Evolutionary conservation across 2,797 vertebrate genomes (phyloP).

Genomic region (Margarornis squamiger): DNA sequence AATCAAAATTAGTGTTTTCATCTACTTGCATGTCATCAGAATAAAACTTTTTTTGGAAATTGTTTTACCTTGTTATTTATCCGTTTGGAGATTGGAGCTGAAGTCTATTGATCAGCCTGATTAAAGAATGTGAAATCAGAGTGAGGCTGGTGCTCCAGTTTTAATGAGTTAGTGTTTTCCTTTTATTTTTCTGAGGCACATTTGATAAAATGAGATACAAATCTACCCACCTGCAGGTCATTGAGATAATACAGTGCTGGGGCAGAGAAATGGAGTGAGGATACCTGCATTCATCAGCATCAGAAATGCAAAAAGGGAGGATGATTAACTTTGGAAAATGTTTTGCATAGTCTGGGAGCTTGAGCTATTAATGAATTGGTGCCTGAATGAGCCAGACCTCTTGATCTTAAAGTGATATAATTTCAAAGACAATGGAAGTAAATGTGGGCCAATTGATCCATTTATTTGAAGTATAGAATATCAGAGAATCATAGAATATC

Average conservation of each 20-base stretch:
- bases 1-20: constrained; percentile 18
- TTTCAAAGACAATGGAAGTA: neutral
- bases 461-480: neutral
- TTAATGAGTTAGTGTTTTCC: neutral
- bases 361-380: neutral
- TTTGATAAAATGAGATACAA: constrained; percentile 16
- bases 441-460: neutral
- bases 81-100: constrained; percentile 22
- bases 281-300: neutral
- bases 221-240: constrained; percentile 30
- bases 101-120: constrained; percentile 27
- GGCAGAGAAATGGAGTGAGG: neutral
- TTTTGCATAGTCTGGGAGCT: neutral
- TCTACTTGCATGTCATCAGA: neutral
- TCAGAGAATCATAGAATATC: neutral
- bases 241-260: neutral
- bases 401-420: neutral
- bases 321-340: neutral
- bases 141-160: neutral
- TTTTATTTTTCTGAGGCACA: neutral
- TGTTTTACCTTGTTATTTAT: constrained; percentile 43
- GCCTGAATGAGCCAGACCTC: neutral
- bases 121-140: constrained; percentile 14
- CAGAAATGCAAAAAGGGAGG: neutral
- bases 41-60: neutral